Evolutionary conservation across 2,113 vertebrate species (phyloP).

Genomic region (Gambusia affinis): DNA sequence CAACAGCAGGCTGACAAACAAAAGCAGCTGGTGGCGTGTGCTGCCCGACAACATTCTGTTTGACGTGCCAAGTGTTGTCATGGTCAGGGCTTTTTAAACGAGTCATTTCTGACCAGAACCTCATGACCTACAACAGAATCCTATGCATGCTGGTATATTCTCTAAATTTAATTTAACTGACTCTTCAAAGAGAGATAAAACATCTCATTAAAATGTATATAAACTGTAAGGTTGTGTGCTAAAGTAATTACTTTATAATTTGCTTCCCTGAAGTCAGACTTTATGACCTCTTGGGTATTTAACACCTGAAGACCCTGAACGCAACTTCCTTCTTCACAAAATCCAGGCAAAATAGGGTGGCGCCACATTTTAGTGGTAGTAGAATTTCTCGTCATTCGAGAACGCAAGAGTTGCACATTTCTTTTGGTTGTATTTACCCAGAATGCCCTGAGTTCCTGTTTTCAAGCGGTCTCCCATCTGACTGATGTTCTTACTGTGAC

Average conservation of each 20-base stretch:
- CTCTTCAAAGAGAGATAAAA: too few relatives aligned
- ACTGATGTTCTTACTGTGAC: too few relatives aligned
- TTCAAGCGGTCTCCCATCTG: too few relatives aligned
- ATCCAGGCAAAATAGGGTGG: too few relatives aligned
- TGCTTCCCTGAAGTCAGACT: background rate
- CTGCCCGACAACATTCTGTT: constrained; percentile 49
- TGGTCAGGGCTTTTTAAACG: constrained; percentile 43
- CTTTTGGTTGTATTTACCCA: too few relatives aligned
- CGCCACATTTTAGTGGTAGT: too few relatives aligned
- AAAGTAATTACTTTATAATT: background rate
- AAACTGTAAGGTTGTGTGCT: background rate
- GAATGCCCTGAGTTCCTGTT: too few relatives aligned
- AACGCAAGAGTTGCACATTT: too few relatives aligned
- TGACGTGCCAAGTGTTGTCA: constrained; percentile 44
- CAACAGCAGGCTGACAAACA: constrained; percentile 33
- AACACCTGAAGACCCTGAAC: too few relatives aligned
- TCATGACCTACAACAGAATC: background rate
- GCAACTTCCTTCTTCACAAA: too few relatives aligned
- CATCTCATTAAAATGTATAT: background rate
- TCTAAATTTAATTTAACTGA: background rate
- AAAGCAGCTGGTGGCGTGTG: constrained; percentile 54
- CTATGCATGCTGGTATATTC: background rate
- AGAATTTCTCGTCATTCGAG: too few relatives aligned
- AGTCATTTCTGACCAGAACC: constrained; percentile 37
- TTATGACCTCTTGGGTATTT: background rate